Evolutionary conservation across 2,113 vertebrate genomes (phyloP).

Genomic region (Oncorhynchus tshawytscha): DNA sequence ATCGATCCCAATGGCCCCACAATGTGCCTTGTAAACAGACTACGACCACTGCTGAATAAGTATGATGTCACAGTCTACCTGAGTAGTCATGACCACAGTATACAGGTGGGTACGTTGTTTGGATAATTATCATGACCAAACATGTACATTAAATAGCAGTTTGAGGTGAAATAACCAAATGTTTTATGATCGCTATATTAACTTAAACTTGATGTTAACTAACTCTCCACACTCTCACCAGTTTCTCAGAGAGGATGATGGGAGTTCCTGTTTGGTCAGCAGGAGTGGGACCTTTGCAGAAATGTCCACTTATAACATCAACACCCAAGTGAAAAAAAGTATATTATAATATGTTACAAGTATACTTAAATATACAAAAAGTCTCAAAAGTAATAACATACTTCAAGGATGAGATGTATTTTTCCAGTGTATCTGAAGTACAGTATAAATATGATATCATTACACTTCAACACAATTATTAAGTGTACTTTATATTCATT

Average conservation of each 20-base stretch:
- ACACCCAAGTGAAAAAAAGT: constrained; percentile 37
- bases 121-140: neutral
- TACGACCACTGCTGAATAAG: constrained; percentile 68
- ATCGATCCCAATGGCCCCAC: constrained; percentile 67
- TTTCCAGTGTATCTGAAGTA: no score
- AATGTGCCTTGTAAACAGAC: constrained; percentile 53
- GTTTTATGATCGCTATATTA: neutral
- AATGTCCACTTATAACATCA: constrained; percentile 31
- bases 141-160: neutral
- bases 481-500: no score
- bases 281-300: constrained; percentile 57
- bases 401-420: no score
- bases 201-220: neutral
- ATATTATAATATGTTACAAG: no score
- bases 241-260: constrained; percentile 68
- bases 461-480: no score
- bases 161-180: neutral
- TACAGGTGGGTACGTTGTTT: constrained; percentile 54
- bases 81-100: constrained; percentile 66
- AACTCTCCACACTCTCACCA: constrained; percentile 16
- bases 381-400: no score
- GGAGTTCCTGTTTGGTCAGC: constrained; percentile 63
- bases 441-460: no score
- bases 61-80: constrained; percentile 62
- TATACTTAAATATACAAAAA: no score